Percentiles rank a stretch among this genome's conserved stretches.
These are phyloP conservation scores for Coenonympha glycerion DNA, from an alignment of 2,888 invertebrate genomes.

Conservation along the genomic window DNA sequence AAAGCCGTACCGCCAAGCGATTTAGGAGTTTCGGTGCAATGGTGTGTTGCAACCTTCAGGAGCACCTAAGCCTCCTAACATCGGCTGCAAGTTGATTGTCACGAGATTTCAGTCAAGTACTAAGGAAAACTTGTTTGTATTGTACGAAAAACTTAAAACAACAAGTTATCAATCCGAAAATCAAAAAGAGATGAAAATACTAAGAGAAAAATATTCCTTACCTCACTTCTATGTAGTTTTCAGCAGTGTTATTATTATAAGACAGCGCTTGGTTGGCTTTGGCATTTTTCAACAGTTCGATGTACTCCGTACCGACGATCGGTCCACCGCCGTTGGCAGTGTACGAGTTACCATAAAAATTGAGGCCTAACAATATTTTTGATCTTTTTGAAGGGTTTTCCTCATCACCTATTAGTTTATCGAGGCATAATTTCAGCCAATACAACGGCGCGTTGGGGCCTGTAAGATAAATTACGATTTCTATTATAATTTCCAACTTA, in stretches of 20 bases:
- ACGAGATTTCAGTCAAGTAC: no score
- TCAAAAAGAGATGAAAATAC: no score
- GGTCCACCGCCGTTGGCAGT: conserved; percentile 88
- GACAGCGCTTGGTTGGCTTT: conserved; percentile 82
- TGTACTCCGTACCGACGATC: conserved; percentile 85
- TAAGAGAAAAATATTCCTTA: conserved; percentile 59
- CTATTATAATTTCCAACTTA: neutral
- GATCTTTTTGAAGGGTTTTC: conserved; percentile 75
- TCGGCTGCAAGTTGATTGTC: no score
- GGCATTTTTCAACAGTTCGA: conserved; percentile 82
- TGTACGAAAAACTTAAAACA: no score
- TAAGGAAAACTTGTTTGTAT: no score
- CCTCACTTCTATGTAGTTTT: conserved; percentile 91
- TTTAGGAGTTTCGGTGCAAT: no score
- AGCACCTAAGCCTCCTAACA: no score
- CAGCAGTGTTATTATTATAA: conserved; percentile 85
- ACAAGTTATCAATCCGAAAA: no score
- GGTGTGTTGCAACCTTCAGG: no score
- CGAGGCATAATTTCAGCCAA: conserved; percentile 88
- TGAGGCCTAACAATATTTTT: conserved; percentile 91
- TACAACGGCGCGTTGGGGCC: conserved; percentile 92
- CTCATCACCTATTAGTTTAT: conserved; percentile 80
- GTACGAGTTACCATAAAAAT: conserved; percentile 95
- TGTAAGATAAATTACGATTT: conserved; percentile 36
- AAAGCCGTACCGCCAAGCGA: no score